These are phyloP conservation scores for Dolichallabes microphthalmus DNA, from an alignment of 2,113 vertebrate genomes.

Conservation along the genomic window DNA sequence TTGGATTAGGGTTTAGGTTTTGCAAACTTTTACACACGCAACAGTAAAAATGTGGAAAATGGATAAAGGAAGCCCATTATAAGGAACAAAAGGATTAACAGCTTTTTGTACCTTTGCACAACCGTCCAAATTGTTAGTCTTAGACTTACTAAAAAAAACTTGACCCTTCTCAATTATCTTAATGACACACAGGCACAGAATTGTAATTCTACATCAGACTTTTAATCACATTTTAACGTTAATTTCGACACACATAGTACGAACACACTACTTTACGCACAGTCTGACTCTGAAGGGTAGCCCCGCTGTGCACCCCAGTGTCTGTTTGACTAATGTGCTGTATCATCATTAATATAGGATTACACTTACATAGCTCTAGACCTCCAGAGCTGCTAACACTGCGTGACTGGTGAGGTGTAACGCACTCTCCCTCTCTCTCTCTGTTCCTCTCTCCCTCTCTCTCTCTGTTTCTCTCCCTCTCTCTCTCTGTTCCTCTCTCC, in stretches of 20 bases:
- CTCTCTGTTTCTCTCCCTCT: too few species aligned
- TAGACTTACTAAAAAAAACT: neutral
- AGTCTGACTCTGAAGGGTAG: neutral
- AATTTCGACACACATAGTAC: neutral
- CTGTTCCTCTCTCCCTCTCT: too few species aligned
- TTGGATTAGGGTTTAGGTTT: too few species aligned
- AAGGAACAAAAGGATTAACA: neutral
- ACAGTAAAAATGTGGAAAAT: too few species aligned
- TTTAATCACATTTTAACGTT: neutral
- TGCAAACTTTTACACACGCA: too few species aligned
- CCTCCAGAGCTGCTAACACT: neutral
- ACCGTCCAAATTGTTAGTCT: neutral
- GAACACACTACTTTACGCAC: neutral
- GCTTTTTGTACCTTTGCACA: neutral
- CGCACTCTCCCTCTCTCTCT: neutral
- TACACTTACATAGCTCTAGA: conserved; percentile 12
- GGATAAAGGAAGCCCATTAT: neutral
- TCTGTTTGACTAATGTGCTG: conserved; percentile 23
- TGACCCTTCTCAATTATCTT: neutral
- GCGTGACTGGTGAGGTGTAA: neutral
- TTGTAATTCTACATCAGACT: neutral
- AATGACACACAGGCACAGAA: neutral
- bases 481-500: too few species aligned
- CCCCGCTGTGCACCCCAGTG: neutral
- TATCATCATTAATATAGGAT: conserved; percentile 33